A percentile compares a stretch with the other conserved stretches of the same genome.
These are phyloP conservation scores for Marronus borbonicus DNA, from an alignment of 2,888 invertebrate species.

Conservation along the genomic window DNA sequence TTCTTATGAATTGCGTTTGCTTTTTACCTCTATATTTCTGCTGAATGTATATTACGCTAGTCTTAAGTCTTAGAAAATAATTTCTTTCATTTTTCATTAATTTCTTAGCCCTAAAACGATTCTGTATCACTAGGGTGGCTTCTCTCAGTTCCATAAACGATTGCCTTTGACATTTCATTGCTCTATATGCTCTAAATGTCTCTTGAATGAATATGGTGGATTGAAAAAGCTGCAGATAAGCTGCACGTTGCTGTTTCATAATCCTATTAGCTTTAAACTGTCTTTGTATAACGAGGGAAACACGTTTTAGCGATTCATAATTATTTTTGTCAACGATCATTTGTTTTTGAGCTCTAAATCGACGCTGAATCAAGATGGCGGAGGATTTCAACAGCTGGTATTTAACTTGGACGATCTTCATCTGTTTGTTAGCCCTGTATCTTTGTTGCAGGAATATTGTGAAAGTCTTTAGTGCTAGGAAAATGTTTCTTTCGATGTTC, in stretches of 20 bases:
- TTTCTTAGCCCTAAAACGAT: slow-evolving; percentile 70
- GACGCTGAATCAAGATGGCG: slow-evolving; percentile 42
- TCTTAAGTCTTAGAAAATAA: slow-evolving; percentile 67
- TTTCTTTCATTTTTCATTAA: slow-evolving; percentile 67
- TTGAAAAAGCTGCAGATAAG: slow-evolving; percentile 59
- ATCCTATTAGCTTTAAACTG: slow-evolving; percentile 53
- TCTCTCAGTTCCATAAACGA: slow-evolving; percentile 58
- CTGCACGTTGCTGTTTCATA: slow-evolving; percentile 54
- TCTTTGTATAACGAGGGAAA: slow-evolving; percentile 54
- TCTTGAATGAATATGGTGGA: slow-evolving; percentile 71
- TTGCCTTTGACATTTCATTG: slow-evolving; percentile 39
- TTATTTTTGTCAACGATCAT: slow-evolving; percentile 9
- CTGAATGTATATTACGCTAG: slow-evolving; percentile 61
- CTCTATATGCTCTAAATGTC: slow-evolving; percentile 69
- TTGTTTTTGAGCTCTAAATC: slow-evolving; percentile 35
- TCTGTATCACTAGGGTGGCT: slow-evolving; percentile 71
- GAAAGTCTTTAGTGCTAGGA: slow-evolving; percentile 52
- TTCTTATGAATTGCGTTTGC: slow-evolving; percentile 62
- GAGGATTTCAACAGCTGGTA: slow-evolving; percentile 58
- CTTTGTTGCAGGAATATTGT: slow-evolving; percentile 60
- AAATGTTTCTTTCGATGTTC: slow-evolving; percentile 53
- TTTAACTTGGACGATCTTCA: slow-evolving; percentile 66
- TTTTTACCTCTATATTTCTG: slow-evolving; percentile 61
- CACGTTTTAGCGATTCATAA: slow-evolving; percentile 59
- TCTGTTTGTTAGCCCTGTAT: slow-evolving; percentile 53